These are phyloP conservation scores for Chrosomus eos DNA, from an alignment of 2,797 vertebrate genomes.

Conservation along the genomic window DNA sequence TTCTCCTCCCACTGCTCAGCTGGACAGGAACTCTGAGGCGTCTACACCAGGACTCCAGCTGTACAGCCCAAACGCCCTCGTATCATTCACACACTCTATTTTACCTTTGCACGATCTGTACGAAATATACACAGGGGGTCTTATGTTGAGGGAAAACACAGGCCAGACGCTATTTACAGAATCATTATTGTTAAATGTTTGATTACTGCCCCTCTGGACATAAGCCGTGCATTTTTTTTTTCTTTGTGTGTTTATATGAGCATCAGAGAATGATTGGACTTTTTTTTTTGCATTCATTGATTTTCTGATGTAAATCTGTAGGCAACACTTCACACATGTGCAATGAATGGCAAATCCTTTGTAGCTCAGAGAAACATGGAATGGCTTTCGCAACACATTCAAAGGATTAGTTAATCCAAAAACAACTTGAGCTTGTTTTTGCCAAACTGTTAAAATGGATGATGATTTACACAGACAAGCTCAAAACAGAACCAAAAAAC, in stretches of 20 bases:
- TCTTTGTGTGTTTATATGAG: conserved; percentile 2
- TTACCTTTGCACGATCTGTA: conserved; percentile 14
- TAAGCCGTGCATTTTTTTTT: not conserved
- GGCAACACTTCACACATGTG: not conserved
- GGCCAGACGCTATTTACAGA: conserved; percentile 11
- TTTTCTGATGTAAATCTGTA: conserved; percentile 20
- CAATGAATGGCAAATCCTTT: not conserved
- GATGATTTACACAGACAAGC: not conserved
- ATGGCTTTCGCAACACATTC: not conserved
- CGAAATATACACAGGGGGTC: conserved; percentile 17
- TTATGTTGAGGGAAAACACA: not conserved
- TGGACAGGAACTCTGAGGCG: conserved; percentile 37
- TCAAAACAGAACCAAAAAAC: not conserved
- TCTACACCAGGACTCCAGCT: conserved; percentile 25
- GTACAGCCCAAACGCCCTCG: not conserved
- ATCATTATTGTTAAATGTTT: conserved; percentile 19
- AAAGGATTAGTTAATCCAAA: not conserved
- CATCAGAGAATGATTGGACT: not conserved
- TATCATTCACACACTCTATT: conserved; percentile 20
- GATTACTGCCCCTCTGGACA: not conserved
- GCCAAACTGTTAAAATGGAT: not conserved
- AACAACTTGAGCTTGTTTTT: not conserved
- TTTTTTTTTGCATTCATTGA: not conserved
- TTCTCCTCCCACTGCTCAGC: conserved; percentile 35
- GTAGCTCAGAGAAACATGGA: not conserved